Evolutionary conservation across 2,888 invertebrate genomes (phyloP).

Genomic region (Acleris emargana): DNA sequence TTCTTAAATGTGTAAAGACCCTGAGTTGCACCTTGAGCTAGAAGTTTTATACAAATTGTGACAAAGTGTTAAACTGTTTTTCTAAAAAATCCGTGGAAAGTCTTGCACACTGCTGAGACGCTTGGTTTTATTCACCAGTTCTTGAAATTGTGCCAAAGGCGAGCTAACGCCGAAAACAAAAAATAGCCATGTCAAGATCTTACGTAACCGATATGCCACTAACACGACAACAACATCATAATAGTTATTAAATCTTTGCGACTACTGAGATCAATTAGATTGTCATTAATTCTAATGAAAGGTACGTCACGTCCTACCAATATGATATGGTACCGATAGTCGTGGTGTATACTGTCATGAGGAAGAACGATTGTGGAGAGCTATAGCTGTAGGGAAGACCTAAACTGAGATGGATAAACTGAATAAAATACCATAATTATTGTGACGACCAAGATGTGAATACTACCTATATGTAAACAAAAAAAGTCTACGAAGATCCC

Average conservation of each 20-base stretch:
- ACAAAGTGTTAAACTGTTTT: conserved; percentile 26
- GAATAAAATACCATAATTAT: too few relatives aligned
- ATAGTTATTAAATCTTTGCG: conserved; percentile 28
- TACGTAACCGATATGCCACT: conserved; percentile 37
- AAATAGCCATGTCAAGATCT: conserved; percentile 72
- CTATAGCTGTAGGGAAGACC: too few relatives aligned
- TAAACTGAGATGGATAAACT: too few relatives aligned
- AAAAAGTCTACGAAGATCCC: too few relatives aligned
- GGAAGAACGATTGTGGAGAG: too few relatives aligned
- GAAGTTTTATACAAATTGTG: conserved; percentile 23
- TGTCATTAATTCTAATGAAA: background rate
- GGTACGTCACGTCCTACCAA: too few relatives aligned
- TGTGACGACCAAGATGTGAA: too few relatives aligned
- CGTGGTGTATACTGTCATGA: too few relatives aligned
- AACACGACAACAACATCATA: conserved; percentile 26
- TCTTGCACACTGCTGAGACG: conserved; percentile 44
- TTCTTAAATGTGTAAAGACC: conserved; percentile 2
- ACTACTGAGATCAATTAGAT: conserved; percentile 4
- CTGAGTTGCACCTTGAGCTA: conserved; percentile 11
- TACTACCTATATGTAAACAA: too few relatives aligned
- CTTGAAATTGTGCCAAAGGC: conserved; percentile 72
- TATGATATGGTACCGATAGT: too few relatives aligned
- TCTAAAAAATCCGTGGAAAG: conserved; percentile 27
- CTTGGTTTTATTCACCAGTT: conserved; percentile 50
- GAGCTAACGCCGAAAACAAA: conserved; percentile 73